phyloP scores from a whole-genome alignment of 92 coral and sea anemone genomes.

The Virgularia gustaviana region DNA sequence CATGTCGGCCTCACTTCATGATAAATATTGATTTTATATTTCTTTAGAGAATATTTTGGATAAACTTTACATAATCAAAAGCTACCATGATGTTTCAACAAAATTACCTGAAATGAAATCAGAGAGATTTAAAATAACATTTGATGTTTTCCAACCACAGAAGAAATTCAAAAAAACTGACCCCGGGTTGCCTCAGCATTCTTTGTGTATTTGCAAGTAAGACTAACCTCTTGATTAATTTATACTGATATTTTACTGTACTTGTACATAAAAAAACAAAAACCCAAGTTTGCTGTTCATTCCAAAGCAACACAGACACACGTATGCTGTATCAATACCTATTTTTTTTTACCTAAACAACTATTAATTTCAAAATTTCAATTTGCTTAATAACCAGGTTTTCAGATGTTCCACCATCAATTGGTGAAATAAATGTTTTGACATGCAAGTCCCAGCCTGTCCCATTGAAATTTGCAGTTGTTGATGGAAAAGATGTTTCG shows the following conservation, averaged over 20 bases:
- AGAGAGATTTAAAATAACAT: constrained; percentile 41
- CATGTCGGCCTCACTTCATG: too few species aligned
- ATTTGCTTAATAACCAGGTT: constrained; percentile 53
- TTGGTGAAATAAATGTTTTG: constrained; percentile 58
- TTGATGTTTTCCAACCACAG: constrained; percentile 90
- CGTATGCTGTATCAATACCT: neutral
- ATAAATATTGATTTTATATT: neutral
- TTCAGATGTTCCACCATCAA: constrained; percentile 68
- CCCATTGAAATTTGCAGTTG: constrained; percentile 84
- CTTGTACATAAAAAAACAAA: too few species aligned
- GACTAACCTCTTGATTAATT: too few species aligned
- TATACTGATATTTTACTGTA: too few species aligned
- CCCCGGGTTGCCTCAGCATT: constrained; percentile 79
- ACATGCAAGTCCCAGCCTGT: constrained; percentile 58
- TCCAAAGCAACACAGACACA: too few species aligned
- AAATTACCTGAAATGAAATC: neutral
- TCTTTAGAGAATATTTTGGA: constrained; percentile 27
- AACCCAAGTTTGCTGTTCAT: too few species aligned
- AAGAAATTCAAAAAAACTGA: constrained; percentile 68
- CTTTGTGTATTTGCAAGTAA: constrained; percentile 82
- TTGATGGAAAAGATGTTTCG: constrained; percentile 70
- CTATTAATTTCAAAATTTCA: too few species aligned
- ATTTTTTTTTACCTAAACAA: neutral
- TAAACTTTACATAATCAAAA: constrained; percentile 26
- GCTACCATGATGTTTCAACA: neutral